These are phyloP conservation scores for Apolygus lucorum DNA, from an alignment of 1,140 invertebrate genomes.

Conservation along the genomic window DNA sequence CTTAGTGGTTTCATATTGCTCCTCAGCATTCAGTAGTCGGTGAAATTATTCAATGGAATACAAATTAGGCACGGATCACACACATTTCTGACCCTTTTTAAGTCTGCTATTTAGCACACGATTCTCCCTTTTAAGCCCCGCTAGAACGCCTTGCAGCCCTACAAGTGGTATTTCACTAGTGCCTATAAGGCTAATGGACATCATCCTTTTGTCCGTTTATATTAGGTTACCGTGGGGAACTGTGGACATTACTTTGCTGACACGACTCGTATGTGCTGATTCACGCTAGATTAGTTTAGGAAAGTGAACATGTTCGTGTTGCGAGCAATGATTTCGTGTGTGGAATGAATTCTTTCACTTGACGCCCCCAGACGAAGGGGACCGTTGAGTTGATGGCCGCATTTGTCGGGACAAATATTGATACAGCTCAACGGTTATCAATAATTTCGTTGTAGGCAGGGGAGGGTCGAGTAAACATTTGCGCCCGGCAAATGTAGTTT, in stretches of 20 bases:
- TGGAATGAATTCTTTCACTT: background rate
- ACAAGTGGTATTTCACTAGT: background rate
- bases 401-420: background rate
- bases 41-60: no score
- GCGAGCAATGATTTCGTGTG: background rate
- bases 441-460: background rate
- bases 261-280: background rate
- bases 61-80: no score
- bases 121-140: no score
- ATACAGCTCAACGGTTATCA: background rate
- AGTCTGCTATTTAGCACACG: no score
- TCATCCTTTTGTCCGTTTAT: background rate
- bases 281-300: background rate
- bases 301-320: background rate
- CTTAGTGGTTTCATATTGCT: no score
- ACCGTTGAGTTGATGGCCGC: background rate
- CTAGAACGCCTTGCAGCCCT: background rate
- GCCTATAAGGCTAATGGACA: no score
- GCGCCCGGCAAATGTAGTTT: no score
- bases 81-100: no score
- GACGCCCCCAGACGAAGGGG: background rate
- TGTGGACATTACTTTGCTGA: background rate
- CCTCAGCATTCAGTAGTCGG: no score
- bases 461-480: background rate
- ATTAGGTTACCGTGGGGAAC: background rate